Conservation (phyloP, 2,113 vertebrate genomes). For the Tetrax tetrax region DNA sequence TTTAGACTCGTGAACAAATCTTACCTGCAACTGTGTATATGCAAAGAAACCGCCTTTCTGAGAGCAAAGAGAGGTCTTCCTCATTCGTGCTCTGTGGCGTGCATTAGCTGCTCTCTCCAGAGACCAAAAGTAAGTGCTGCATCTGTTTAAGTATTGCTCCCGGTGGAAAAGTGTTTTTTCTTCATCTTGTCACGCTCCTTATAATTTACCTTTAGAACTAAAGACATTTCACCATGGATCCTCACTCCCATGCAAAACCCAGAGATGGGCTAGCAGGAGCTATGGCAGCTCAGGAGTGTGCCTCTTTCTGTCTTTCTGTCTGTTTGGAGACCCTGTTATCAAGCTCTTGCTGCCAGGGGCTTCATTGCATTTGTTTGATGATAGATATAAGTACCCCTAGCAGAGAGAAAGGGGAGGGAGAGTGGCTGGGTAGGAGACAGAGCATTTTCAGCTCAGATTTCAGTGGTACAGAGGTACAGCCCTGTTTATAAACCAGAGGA, state of each 20-base stretch:
- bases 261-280: background rate
- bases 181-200: background rate
- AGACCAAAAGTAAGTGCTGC: background rate
- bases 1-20: background rate
- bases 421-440: background rate
- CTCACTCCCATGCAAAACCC: background rate
- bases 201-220: background rate
- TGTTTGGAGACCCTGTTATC: background rate
- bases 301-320: background rate
- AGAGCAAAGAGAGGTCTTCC: background rate
- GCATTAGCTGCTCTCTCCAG: background rate
- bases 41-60: background rate
- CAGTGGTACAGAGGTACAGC: background rate
- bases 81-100: background rate
- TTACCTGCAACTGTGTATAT: background rate
- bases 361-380: background rate
- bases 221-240: background rate
- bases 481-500: background rate
- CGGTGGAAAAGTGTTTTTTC: background rate
- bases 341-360: background rate
- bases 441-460: background rate
- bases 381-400: background rate
- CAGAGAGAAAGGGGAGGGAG: background rate
- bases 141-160: background rate
- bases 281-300: background rate